phyloP scores from a whole-genome alignment of 2,888 invertebrate species.

The Rosalia funebris region DNA sequence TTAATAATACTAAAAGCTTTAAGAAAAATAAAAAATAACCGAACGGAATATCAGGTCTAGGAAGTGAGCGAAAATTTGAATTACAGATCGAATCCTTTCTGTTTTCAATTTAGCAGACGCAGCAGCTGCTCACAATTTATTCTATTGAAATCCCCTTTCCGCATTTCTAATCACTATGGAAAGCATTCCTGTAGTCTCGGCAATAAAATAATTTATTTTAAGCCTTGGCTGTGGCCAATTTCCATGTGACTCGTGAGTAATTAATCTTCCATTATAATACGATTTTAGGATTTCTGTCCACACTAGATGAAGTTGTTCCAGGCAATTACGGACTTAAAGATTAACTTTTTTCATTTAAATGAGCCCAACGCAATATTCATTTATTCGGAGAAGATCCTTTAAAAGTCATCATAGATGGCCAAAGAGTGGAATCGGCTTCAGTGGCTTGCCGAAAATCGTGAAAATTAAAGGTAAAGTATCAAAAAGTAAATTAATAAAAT shows the following conservation, averaged over 20 bases:
- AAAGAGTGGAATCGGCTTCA: constrained; percentile 49
- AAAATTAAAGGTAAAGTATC: constrained; percentile 9
- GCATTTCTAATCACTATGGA: neutral
- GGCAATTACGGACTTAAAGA: constrained; percentile 52
- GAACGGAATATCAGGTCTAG: too few relatives aligned
- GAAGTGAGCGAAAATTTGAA: neutral
- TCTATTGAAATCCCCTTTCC: neutral
- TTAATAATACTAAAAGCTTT: too few relatives aligned
- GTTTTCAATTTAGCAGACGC: neutral
- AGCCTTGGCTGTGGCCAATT: too few relatives aligned
- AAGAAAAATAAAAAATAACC: too few relatives aligned
- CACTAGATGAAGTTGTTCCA: constrained; percentile 45
- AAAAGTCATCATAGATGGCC: constrained; percentile 46
- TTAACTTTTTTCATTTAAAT: constrained; percentile 45
- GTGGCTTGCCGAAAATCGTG: constrained; percentile 39
- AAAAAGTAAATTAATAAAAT: too few relatives aligned
- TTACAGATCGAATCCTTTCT: neutral
- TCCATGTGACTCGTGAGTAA: too few relatives aligned
- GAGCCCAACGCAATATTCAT: constrained; percentile 45
- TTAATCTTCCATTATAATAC: too few relatives aligned
- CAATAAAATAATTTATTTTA: too few relatives aligned
- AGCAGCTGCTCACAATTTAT: neutral
- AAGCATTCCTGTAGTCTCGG: too few relatives aligned
- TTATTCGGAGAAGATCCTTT: constrained; percentile 49
- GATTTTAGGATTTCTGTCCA: constrained; percentile 44